phyloP scores from a whole-genome alignment of 2,888 invertebrate genomes.

The Electrophaes corylata region DNA sequence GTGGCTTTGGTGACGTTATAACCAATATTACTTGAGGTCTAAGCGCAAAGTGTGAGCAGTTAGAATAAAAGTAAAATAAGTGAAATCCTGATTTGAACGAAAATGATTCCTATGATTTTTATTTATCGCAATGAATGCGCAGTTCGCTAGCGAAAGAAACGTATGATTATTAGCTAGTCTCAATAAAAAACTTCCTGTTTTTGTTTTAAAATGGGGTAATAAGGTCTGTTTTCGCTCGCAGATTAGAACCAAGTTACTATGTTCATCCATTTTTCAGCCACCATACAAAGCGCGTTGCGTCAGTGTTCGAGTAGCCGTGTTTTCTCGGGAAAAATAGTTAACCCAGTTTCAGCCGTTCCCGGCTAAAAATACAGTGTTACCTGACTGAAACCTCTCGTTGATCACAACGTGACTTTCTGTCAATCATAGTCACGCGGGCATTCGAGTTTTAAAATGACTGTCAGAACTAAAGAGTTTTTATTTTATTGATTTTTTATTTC shows the following conservation, averaged over 20 bases:
- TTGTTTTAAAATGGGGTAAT: slow-evolving; percentile 64
- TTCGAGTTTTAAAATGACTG: slow-evolving; percentile 16
- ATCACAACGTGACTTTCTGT: slow-evolving; percentile 48
- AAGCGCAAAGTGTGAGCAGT: no score
- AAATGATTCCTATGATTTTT: no score
- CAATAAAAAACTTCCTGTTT: slow-evolving; percentile 63
- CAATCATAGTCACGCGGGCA: slow-evolving; percentile 39
- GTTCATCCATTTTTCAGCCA: slow-evolving; percentile 38
- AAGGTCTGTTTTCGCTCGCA: slow-evolving; percentile 59
- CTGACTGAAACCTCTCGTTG: slow-evolving; percentile 59
- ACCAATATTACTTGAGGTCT: no score
- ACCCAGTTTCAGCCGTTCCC: slow-evolving; percentile 70
- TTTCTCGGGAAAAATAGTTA: slow-evolving; percentile 77
- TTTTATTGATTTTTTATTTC: slow-evolving; percentile 2
- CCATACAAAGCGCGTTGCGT: slow-evolving; percentile 62
- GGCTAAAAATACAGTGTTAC: slow-evolving; percentile 66
- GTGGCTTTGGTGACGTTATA: no score
- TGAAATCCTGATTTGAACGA: no score
- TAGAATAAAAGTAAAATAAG: no score
- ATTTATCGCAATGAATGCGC: no score
- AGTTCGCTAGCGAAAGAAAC: no score
- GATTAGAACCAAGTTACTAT: slow-evolving; percentile 17
- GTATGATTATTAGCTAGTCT: background rate
- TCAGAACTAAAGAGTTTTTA: background rate
- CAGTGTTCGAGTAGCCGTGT: slow-evolving; percentile 70